Conservation (phyloP, 2,113 vertebrate species). For the Scomber colias region DNA sequence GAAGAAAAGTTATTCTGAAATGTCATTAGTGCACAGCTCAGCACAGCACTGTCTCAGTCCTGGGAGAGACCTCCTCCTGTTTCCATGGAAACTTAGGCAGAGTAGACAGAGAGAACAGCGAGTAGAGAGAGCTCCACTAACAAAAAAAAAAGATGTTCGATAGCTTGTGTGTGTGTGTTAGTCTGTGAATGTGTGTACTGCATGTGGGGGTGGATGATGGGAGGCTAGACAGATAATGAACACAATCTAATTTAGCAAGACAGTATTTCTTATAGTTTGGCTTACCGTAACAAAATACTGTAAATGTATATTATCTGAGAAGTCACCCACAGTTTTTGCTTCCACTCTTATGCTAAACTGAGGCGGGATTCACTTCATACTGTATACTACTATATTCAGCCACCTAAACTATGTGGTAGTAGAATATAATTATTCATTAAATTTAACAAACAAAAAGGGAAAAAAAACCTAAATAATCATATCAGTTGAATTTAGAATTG, state of each 20-base stretch:
- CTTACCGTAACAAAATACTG: constrained; percentile 38
- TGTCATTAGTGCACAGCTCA: constrained; percentile 80
- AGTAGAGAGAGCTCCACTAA: constrained; percentile 59
- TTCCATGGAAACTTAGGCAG: constrained; percentile 84
- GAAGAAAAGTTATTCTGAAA: constrained; percentile 76
- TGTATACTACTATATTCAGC: constrained; percentile 1
- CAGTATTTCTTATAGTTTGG: constrained; percentile 42
- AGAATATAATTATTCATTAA: not conserved
- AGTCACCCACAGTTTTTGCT: constrained; percentile 22
- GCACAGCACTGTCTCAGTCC: constrained; percentile 74
- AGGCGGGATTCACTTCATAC: not conserved
- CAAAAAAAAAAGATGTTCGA: constrained; percentile 58
- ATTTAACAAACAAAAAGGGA: not conserved
- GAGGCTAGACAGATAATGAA: constrained; percentile 58
- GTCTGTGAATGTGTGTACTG: constrained; percentile 14
- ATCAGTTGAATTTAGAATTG: not conserved
- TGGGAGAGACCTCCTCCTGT: constrained; percentile 81
- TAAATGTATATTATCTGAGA: constrained; percentile 44
- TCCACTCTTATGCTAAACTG: not conserved
- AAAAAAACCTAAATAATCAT: not conserved
- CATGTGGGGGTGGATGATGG: constrained; percentile 45
- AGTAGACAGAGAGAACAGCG: constrained; percentile 69
- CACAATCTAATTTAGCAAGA: constrained; percentile 60
- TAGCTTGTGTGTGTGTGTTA: constrained; percentile 39
- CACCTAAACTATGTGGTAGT: not conserved